Conservation (phyloP, 2,888 invertebrate genomes). For the Fragum sueziense region DNA sequence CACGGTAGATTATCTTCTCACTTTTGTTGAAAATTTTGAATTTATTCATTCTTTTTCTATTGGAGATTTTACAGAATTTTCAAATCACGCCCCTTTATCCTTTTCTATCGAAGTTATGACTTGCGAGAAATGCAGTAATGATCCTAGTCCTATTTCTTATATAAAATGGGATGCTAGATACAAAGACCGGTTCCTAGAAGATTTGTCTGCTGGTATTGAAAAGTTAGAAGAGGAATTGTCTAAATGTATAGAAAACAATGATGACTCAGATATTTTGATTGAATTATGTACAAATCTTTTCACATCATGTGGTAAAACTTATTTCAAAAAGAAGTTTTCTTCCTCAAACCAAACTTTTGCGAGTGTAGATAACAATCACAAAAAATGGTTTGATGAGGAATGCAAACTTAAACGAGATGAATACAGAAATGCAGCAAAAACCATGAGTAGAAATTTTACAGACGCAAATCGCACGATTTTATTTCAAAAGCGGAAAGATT, state of each 20-base stretch:
- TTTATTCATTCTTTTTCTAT: too few relatives aligned
- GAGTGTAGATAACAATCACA: too few relatives aligned
- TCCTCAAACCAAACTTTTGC: too few relatives aligned
- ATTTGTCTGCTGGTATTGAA: neutral
- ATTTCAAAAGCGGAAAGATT: too few relatives aligned
- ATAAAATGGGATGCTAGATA: too few relatives aligned
- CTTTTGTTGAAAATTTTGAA: neutral
- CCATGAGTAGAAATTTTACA: too few relatives aligned
- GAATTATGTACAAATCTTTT: neutral
- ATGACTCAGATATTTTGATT: neutral
- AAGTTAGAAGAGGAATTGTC: neutral
- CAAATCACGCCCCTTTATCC: conserved; percentile 12
- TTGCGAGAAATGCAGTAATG: neutral
- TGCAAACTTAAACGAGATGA: too few relatives aligned
- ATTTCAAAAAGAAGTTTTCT: neutral
- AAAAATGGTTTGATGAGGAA: too few relatives aligned
- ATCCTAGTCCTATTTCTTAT: neutral
- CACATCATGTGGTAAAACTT: neutral
- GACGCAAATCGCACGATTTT: too few relatives aligned
- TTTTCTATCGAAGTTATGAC: neutral
- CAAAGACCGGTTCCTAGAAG: too few relatives aligned
- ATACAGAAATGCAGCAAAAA: too few relatives aligned
- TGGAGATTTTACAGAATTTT: too few relatives aligned
- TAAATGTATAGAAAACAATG: neutral
- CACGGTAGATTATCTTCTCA: neutral